phyloP scores from a whole-genome alignment of 1,140 invertebrate genomes.

The Pseudobourletiella spinata region DNA sequence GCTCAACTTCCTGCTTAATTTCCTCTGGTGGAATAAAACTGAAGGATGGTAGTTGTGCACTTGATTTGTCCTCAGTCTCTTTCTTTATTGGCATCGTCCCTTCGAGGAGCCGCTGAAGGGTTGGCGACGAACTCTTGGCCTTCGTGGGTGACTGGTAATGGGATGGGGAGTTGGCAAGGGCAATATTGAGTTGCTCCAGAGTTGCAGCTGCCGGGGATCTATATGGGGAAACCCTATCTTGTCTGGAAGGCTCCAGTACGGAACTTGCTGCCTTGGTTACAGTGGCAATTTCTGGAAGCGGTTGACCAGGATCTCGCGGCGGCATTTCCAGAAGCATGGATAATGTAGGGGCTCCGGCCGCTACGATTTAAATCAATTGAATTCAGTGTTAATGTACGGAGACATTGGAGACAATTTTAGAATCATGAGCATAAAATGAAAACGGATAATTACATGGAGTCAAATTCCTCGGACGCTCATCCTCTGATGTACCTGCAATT shows the following conservation, averaged over 20 bases:
- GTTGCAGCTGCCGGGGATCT: neutral
- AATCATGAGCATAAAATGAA: neutral
- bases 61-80: neutral
- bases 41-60: neutral
- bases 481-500: constrained; percentile 28
- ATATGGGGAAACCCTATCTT: neutral
- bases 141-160: neutral
- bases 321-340: constrained; percentile 42
- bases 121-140: neutral
- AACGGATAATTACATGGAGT: constrained; percentile 1
- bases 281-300: neutral
- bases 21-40: neutral
- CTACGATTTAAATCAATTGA: constrained; percentile 4
- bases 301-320: neutral
- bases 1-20: neutral
- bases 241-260: neutral
- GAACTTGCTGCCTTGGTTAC: neutral
- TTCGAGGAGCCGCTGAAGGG: neutral
- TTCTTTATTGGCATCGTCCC: constrained; percentile 10
- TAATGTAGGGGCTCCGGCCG: constrained; percentile 41
- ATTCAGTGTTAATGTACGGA: neutral
- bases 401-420: too few relatives aligned
- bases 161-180: neutral
- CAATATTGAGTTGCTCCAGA: neutral
- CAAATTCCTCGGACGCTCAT: constrained; percentile 8